Evolutionary conservation across 2,888 invertebrate species (phyloP), one percentile per base, ranked within the genome.

Genomic region (Lithophane ornitopus): DNA sequence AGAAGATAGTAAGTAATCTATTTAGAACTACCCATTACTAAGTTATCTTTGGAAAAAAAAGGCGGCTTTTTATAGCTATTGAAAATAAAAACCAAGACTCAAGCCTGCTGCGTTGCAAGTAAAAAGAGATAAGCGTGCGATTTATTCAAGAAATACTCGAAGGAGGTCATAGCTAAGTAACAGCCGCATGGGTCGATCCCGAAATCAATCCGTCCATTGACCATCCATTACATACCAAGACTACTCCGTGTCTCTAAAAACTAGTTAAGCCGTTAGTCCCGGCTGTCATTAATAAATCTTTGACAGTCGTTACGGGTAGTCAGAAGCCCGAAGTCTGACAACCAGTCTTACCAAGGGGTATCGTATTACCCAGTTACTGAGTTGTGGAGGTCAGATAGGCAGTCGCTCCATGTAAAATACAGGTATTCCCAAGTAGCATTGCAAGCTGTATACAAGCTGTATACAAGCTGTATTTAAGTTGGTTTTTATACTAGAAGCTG

Each of bases 11-110:
- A 73, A 69, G 62, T 65, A 73, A 85, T 81, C 78, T 70, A 34
- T 65, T 85, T 73, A 73, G 22, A 81, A 73, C 76, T 76, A 62
- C 59, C 34, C 65, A 16, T 69, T 74, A 66, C 67, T 66, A 71
- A 76, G 62, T 82, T 76, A 76, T 85, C 54, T 71, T 52, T 26
- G 44, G 54, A n/a, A 75, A 74, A 26, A 81, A 82, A 84, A 76
- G 46, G 54, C 39, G 34, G 0, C 44, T 76, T 85, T 80, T 82
- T 85, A 85, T 70, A 70, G 54, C 34, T 54, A 72, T 80, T 84
- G 81, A 76, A 80, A 80, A 82, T 84, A 74, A 73, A 73, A 76
- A 70, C 72, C 58, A n/a, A 63, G 76, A 56, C 62, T 63, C 54
- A 70, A 58, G 19, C 2, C 56, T 11, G 28, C 49, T 11, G 39